Evolutionary conservation across 2,113 vertebrate genomes (phyloP).

Genomic region (Sinocyclocheilus rhinocerous): DNA sequence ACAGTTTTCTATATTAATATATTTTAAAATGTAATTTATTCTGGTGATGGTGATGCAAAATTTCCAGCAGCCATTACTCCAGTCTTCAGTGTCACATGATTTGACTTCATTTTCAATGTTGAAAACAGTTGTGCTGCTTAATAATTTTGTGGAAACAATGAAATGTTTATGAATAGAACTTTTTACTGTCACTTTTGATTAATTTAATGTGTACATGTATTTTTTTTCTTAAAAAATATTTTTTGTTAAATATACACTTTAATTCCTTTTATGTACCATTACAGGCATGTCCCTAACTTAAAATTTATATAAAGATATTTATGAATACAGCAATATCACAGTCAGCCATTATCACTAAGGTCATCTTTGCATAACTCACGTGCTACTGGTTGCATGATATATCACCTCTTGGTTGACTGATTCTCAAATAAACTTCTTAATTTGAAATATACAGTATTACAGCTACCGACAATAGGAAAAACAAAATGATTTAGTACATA

Average conservation of each 20-base stretch:
- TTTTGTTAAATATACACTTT: neutral
- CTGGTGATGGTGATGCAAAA: neutral
- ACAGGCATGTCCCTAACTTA: neutral
- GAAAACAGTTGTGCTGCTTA: neutral
- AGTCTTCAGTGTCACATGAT: neutral
- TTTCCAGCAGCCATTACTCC: neutral
- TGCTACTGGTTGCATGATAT: neutral
- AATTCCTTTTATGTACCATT: neutral
- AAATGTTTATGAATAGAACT: neutral
- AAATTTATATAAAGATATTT: neutral
- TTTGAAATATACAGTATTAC: neutral
- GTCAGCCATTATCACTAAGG: neutral
- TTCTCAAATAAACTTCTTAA: neutral
- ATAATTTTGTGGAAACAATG: neutral
- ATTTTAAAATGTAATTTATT: no score
- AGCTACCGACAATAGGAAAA: neutral
- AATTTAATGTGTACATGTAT: no score
- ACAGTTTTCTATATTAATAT: no score
- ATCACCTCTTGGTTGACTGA: neutral
- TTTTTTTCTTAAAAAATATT: no score
- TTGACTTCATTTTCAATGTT: neutral
- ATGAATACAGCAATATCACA: neutral
- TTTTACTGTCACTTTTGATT: neutral
- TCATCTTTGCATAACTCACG: neutral
- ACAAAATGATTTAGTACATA: neutral